These are phyloP conservation scores for Drosophila mauritiana DNA, from an alignment of 1,140 invertebrate genomes.

Conservation along the genomic window DNA sequence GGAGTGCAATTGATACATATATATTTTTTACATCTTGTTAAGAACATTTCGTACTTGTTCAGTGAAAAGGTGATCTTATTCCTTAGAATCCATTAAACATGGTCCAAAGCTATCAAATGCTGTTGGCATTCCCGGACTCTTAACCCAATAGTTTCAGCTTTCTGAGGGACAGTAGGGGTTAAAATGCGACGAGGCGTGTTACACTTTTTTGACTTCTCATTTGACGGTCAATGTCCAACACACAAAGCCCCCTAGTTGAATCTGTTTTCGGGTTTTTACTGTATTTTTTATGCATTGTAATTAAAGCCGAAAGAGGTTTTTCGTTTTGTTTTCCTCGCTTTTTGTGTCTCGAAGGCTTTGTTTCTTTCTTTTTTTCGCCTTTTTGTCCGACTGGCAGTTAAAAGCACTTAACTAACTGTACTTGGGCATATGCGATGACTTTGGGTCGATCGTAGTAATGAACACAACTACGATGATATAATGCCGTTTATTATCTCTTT, in stretches of 20 bases:
- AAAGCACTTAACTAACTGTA: conserved; percentile 50
- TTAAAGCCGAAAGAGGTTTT: conserved; percentile 43
- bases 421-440: conserved; percentile 25
- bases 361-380: neutral
- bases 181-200: conserved; percentile 47
- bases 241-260: conserved; percentile 9
- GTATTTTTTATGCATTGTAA: conserved; percentile 44
- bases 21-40: too few species aligned
- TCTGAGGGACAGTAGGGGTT: conserved; percentile 2
- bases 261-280: conserved; percentile 41
- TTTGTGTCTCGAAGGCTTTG: conserved; percentile 26
- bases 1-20: too few species aligned
- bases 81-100: neutral
- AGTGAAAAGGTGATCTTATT: too few species aligned
- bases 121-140: conserved; percentile 11
- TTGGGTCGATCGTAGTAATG: conserved; percentile 30
- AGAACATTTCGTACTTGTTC: too few species aligned
- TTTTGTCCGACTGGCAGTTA: conserved; percentile 18
- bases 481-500: conserved; percentile 29
- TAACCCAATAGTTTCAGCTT: conserved; percentile 6
- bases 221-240: conserved; percentile 51
- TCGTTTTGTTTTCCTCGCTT: conserved; percentile 28
- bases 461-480: conserved; percentile 29
- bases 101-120: conserved; percentile 8
- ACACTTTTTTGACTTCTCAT: conserved; percentile 35